phyloP scores from a whole-genome alignment of 2,113 vertebrate species.

The Tyto alba region DNA sequence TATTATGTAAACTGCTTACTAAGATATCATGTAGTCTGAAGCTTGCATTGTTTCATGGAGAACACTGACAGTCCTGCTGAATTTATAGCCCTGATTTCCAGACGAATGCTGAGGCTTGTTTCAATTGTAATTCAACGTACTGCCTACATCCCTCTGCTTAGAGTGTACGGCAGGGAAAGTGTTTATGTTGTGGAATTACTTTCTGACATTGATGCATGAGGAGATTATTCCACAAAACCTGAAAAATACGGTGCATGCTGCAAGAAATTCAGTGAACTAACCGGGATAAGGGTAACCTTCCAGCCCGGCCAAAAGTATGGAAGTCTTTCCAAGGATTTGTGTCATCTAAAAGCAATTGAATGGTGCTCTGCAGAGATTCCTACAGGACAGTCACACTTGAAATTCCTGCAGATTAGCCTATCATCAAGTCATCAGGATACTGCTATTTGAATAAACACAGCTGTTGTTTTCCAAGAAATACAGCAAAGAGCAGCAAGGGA shows the following conservation, averaged over 20 bases:
- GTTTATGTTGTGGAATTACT: constrained; percentile 57
- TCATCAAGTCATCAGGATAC: constrained; percentile 74
- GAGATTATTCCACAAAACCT: constrained; percentile 48
- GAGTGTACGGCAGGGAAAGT: constrained; percentile 16
- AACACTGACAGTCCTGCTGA: background rate
- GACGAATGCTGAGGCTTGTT: constrained; percentile 26
- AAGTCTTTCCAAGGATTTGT: constrained; percentile 57
- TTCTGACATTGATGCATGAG: constrained; percentile 69
- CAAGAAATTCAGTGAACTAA: constrained; percentile 22
- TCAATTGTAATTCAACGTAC: constrained; percentile 19
- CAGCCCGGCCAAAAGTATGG: background rate
- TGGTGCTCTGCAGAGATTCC: constrained; percentile 40
- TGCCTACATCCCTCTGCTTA: constrained; percentile 38
- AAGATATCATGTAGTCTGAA: background rate
- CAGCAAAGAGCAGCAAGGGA: constrained; percentile 71
- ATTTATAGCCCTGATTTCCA: constrained; percentile 55
- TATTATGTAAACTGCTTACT: constrained; percentile 14
- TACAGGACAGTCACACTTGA: constrained; percentile 68
- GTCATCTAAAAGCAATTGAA: constrained; percentile 41
- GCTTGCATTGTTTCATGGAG: background rate
- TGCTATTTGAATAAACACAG: constrained; percentile 78
- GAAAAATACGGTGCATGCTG: constrained; percentile 12
- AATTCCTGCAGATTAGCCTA: constrained; percentile 75
- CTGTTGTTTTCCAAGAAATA: constrained; percentile 82
- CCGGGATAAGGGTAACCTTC: constrained; percentile 5